Conservation (phyloP, 2,797 vertebrate species). For the Sebastes steindachneri region DNA sequence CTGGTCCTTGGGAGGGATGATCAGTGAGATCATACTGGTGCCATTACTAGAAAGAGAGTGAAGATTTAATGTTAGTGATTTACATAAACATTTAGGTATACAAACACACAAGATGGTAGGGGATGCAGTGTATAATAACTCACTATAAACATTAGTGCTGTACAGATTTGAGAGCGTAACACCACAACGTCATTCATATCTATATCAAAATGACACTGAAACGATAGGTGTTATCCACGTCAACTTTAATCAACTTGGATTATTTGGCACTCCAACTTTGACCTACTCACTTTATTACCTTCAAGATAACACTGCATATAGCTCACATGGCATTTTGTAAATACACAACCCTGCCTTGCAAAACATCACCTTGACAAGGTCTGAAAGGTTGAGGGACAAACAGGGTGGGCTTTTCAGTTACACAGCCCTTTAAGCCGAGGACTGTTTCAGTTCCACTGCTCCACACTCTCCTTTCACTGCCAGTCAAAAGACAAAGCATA, state of each 20-base stretch:
- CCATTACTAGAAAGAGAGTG: constrained; percentile 89
- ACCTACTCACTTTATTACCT: not conserved
- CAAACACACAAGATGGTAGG: not conserved
- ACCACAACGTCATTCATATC: not conserved
- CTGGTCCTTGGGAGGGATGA: constrained; percentile 99
- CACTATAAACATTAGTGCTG: not conserved
- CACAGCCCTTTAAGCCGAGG: constrained; percentile 69
- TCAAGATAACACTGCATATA: not conserved
- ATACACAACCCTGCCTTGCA: constrained; percentile 18
- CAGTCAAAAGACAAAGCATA: constrained; percentile 51
- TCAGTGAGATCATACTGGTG: constrained; percentile 99
- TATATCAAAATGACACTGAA: not conserved
- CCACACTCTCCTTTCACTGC: constrained; percentile 46
- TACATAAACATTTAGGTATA: not conserved
- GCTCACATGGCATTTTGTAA: constrained; percentile 9
- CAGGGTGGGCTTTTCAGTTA: constrained; percentile 23
- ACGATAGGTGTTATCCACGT: not conserved
- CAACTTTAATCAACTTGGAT: not conserved
- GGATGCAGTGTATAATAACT: not conserved
- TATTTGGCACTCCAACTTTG: not conserved
- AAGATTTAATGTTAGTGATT: constrained; percentile 5
- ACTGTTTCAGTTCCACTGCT: constrained; percentile 42
- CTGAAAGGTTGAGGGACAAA: constrained; percentile 27
- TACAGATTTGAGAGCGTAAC: not conserved
- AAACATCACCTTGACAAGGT: constrained; percentile 41